Evolutionary conservation across 1,140 invertebrate species (phyloP).

Genomic region (Zaprionus ghesquierei): DNA sequence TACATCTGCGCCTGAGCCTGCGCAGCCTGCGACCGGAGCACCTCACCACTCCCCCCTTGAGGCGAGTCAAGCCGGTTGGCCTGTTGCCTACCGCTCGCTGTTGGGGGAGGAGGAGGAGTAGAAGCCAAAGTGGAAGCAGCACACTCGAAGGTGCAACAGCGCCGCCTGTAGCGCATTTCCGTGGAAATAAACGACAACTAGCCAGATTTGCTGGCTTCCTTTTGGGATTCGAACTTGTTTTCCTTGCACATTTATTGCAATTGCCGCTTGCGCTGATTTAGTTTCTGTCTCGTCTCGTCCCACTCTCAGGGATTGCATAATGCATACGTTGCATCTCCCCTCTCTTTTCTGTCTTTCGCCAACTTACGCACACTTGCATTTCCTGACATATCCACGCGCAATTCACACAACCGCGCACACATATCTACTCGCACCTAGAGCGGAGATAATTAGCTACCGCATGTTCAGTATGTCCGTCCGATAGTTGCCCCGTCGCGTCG

Average conservation of each 20-base stretch:
- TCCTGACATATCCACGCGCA: slow-evolving; percentile 20
- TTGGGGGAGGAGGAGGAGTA: neutral
- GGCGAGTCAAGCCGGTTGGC: slow-evolving; percentile 2
- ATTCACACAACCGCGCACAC: neutral
- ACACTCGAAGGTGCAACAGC: slow-evolving; percentile 41
- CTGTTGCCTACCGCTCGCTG: neutral
- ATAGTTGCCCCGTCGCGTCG: neutral
- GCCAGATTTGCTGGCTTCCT: slow-evolving; percentile 42
- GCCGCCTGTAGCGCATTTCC: slow-evolving; percentile 53
- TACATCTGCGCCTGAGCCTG: slow-evolving; percentile 7
- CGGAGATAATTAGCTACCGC: slow-evolving; percentile 31
- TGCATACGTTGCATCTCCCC: neutral
- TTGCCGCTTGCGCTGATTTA: slow-evolving; percentile 41
- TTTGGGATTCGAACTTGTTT: slow-evolving; percentile 44
- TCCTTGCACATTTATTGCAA: neutral
- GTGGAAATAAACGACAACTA: slow-evolving; percentile 57
- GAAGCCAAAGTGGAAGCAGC: slow-evolving; percentile 1
- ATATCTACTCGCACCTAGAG: neutral
- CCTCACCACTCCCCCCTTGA: too few species aligned
- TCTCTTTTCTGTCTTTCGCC: neutral
- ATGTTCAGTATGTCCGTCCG: neutral
- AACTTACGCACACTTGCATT: slow-evolving; percentile 39
- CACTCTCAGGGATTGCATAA: slow-evolving; percentile 48
- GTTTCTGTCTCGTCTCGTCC: slow-evolving; percentile 46
- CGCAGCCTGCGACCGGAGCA: slow-evolving; percentile 5